A percentile compares a stretch with the other conserved stretches of the same genome.
phyloP scores from a whole-genome alignment of 2,888 invertebrate genomes.

The Melieria omissa region DNA sequence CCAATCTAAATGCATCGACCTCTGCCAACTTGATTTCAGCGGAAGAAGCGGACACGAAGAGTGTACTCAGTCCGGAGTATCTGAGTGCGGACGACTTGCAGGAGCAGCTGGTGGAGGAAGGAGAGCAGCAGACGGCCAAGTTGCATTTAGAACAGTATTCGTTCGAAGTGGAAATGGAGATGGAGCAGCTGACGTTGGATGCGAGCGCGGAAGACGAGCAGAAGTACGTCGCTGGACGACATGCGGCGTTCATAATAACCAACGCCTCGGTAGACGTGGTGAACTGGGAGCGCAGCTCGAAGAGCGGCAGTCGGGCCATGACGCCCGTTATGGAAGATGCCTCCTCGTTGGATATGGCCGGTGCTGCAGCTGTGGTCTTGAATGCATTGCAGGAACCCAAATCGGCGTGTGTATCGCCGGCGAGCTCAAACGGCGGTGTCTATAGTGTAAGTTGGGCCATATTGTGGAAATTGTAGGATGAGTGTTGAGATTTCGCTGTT shows the following conservation, averaged over 20 bases:
- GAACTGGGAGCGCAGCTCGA: slow-evolving; percentile 65
- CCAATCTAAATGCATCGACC: slow-evolving; percentile 34
- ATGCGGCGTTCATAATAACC: slow-evolving; percentile 77
- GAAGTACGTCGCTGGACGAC: slow-evolving; percentile 44
- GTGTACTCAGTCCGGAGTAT: slow-evolving; percentile 60
- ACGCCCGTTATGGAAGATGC: slow-evolving; percentile 73
- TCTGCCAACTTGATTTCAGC: slow-evolving; percentile 35
- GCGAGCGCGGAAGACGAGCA: background rate
- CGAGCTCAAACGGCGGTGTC: slow-evolving; percentile 90
- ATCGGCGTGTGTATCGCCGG: slow-evolving; percentile 84
- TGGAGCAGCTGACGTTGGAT: background rate
- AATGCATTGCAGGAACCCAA: slow-evolving; percentile 67
- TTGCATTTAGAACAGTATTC: background rate
- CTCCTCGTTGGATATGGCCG: background rate
- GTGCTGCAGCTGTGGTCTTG: slow-evolving; percentile 42
- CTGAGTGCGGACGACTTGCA: slow-evolving; percentile 68
- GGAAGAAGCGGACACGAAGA: slow-evolving; percentile 50
- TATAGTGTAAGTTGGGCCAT: slow-evolving; percentile 77
- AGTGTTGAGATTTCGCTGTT: background rate
- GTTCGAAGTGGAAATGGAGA: background rate
- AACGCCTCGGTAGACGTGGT: slow-evolving; percentile 77
- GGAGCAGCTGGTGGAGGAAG: slow-evolving; percentile 57
- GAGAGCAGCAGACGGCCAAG: background rate
- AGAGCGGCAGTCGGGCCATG: slow-evolving; percentile 67
- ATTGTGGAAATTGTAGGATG: background rate